Percentiles rank a stretch among this genome's conserved stretches.
Conservation (phyloP, 2,797 vertebrate genomes). For the Tauraco hartlaubi region DNA sequence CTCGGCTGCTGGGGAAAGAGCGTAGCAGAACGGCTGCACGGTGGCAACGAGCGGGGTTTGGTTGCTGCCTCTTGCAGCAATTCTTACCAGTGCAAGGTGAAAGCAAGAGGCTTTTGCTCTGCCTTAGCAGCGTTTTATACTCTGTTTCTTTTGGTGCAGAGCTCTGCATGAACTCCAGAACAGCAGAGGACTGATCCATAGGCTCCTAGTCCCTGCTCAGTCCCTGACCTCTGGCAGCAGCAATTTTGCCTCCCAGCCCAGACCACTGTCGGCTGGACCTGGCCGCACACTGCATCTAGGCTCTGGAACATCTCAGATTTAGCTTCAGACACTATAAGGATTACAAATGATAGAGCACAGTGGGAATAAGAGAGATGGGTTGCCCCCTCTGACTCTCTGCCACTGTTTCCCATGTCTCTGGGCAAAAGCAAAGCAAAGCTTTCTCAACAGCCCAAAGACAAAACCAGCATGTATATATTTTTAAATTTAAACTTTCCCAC, state of each 20-base stretch:
- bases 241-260: neutral
- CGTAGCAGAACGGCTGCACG: neutral
- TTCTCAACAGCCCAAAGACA: neutral
- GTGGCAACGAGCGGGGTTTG: neutral
- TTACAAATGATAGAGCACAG: slow-evolving; percentile 46
- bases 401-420: neutral
- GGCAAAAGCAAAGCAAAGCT: slow-evolving; percentile 10
- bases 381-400: neutral
- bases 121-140: neutral
- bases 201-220: neutral
- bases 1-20: neutral
- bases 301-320: slow-evolving; percentile 26
- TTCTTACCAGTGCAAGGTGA: neutral
- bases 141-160: neutral
- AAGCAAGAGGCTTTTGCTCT: neutral
- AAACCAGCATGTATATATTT: slow-evolving; percentile 17
- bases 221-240: neutral
- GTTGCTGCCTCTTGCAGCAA: neutral
- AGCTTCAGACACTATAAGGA: slow-evolving; percentile 22
- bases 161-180: neutral
- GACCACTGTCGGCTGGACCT: neutral
- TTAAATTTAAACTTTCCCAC: neutral
- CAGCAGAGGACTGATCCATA: accelerated
- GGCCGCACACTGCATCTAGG: accelerated
- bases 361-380: slow-evolving; percentile 16